phyloP scores from a whole-genome alignment of 2,888 invertebrate genomes.

The Harmothoe impar region DNA sequence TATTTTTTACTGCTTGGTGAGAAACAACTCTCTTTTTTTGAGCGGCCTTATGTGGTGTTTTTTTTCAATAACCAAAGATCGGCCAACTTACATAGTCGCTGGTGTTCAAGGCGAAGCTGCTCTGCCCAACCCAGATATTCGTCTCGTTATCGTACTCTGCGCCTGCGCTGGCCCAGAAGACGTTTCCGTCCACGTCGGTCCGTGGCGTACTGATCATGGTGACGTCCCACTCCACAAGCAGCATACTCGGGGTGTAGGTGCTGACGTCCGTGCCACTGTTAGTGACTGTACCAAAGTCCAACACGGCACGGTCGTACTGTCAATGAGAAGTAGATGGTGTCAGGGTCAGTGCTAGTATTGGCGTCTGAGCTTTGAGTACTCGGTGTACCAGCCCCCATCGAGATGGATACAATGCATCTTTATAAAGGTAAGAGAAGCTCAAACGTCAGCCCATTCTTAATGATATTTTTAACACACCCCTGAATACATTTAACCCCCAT shows the following conservation, averaged over 20 bases:
- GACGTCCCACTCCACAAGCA: slow-evolving; percentile 77
- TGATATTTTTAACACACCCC: too few relatives aligned
- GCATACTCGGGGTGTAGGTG: slow-evolving; percentile 67
- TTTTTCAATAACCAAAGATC: too few relatives aligned
- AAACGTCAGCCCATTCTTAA: too few relatives aligned
- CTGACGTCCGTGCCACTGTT: slow-evolving; percentile 67
- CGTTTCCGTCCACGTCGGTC: slow-evolving; percentile 68
- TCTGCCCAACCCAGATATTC: slow-evolving; percentile 82
- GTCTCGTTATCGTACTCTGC: slow-evolving; percentile 79
- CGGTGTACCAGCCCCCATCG: too few relatives aligned
- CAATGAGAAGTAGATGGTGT: slow-evolving; percentile 36
- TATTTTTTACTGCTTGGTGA: too few relatives aligned
- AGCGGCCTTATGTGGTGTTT: too few relatives aligned
- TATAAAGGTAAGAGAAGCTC: too few relatives aligned
- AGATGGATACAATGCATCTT: too few relatives aligned
- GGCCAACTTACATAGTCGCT: background rate
- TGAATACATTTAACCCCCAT: too few relatives aligned
- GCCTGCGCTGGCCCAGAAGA: slow-evolving; percentile 82
- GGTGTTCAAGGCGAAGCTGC: slow-evolving; percentile 72
- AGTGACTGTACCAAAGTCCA: slow-evolving; percentile 77
- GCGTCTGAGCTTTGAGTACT: too few relatives aligned
- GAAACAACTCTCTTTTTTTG: too few relatives aligned
- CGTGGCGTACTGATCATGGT: slow-evolving; percentile 74
- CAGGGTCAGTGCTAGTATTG: too few relatives aligned
- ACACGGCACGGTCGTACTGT: slow-evolving; percentile 79